Evolutionary conservation across 2,888 invertebrate species (phyloP).

Genomic region (Lypha dubia): DNA sequence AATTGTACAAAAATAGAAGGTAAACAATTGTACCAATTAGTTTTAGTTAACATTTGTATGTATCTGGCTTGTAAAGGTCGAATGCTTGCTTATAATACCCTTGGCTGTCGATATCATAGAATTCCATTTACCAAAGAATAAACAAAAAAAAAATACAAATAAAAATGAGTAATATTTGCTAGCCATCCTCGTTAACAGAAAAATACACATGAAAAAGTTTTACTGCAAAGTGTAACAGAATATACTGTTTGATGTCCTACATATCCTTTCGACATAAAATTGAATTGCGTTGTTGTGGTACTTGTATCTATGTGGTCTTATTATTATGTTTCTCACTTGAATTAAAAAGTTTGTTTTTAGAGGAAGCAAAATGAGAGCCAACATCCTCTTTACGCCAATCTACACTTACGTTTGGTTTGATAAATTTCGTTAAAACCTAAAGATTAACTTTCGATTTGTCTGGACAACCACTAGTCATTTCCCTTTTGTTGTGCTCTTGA

Average conservation of each 20-base stretch:
- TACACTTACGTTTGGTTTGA: constrained; percentile 10
- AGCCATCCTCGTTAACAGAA: background rate
- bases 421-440: constrained; percentile 56
- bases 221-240: background rate
- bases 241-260: background rate
- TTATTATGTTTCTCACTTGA: constrained; percentile 40
- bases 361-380: constrained; percentile 1
- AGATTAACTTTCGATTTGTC: constrained; percentile 70
- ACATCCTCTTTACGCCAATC: constrained; percentile 10
- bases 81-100: too few species aligned
- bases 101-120: too few species aligned
- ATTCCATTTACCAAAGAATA: too few species aligned
- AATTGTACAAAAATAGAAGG: too few species aligned
- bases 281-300: constrained; percentile 22
- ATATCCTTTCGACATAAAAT: background rate
- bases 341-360: constrained; percentile 32
- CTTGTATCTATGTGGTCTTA: constrained; percentile 3
- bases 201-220: background rate
- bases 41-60: too few species aligned
- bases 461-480: constrained; percentile 30
- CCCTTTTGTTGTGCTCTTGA: background rate
- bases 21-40: too few species aligned
- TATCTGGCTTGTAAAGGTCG: too few species aligned
- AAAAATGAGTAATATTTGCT: background rate
- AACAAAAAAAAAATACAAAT: too few species aligned